These are phyloP conservation scores for Halcyon senegalensis DNA, from an alignment of 2,113 vertebrate species.

Conservation along the genomic window DNA sequence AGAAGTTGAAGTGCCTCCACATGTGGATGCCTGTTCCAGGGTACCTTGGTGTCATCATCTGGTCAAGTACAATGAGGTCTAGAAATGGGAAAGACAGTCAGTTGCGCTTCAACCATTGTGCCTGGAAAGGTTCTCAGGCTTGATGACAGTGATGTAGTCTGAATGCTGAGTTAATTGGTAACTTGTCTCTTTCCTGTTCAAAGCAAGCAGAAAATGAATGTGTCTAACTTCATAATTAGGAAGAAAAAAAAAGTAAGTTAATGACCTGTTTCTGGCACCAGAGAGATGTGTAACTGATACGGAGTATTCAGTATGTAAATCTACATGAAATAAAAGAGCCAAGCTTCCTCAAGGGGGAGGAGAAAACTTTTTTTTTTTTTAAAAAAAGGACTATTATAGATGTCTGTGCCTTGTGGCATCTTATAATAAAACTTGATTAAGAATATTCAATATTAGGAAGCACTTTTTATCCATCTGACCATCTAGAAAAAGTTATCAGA, in stretches of 20 bases:
- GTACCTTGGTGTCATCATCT: not conserved
- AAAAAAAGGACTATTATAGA: not conserved
- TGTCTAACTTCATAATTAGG: not conserved
- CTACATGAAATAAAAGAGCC: not conserved
- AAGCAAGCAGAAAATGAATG: not conserved
- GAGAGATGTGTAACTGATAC: not conserved
- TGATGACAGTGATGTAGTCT: not conserved
- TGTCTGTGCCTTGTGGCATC: not conserved
- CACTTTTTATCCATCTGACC: not conserved
- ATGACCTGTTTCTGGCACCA: not conserved
- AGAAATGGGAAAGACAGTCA: not conserved
- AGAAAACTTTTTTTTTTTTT: not conserved
- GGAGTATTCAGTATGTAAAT: not conserved
- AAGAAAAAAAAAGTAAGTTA: not conserved
- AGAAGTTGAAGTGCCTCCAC: fast-evolving
- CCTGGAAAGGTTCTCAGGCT: not conserved
- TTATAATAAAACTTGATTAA: not conserved
- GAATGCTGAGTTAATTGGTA: not conserved
- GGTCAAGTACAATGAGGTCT: not conserved
- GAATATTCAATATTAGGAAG: not conserved
- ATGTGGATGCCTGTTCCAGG: not conserved
- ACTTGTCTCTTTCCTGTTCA: not conserved
- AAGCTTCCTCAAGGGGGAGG: not conserved
- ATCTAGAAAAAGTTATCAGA: not conserved
- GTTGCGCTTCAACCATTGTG: fast-evolving